phyloP scores from a whole-genome alignment of 1,140 invertebrate genomes.

The Helicoverpa armigera region DNA sequence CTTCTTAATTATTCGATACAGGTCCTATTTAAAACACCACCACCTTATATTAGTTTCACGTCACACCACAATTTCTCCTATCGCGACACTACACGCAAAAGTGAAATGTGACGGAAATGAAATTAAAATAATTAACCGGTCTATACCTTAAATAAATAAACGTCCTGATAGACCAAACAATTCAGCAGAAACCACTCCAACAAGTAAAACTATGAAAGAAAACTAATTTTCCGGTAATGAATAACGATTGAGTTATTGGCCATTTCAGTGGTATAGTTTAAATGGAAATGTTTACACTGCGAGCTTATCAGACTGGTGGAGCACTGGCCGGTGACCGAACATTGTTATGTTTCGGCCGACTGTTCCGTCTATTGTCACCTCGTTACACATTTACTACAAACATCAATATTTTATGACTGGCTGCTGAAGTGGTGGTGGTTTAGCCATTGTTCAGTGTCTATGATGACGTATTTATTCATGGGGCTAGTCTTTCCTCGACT shows the following conservation, averaged over 20 bases:
- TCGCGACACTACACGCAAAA: no score
- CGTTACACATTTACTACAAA: neutral
- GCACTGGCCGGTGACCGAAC: neutral
- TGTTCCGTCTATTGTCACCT: slow-evolving; percentile 42
- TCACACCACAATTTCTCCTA: no score
- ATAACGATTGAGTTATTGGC: neutral
- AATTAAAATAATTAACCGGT: no score
- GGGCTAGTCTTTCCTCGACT: no score
- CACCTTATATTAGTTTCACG: no score
- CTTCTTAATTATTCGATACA: no score
- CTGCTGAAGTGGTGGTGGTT: neutral
- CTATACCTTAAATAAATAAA: neutral
- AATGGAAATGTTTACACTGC: slow-evolving; percentile 3
- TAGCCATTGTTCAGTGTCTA: slow-evolving; percentile 9
- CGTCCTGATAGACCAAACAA: neutral
- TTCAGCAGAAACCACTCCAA: neutral
- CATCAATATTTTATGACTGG: slow-evolving; percentile 39
- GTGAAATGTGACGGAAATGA: no score
- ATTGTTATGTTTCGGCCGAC: slow-evolving; percentile 29
- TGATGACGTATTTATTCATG: neutral
- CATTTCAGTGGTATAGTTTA: slow-evolving; percentile 4
- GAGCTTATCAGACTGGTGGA: neutral
- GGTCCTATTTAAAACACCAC: no score
- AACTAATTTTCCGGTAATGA: slow-evolving; percentile 12
- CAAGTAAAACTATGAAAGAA: slow-evolving; percentile 4